phyloP scores from a whole-genome alignment of 1,140 invertebrate species.

The Heliconius eleuchia region DNA sequence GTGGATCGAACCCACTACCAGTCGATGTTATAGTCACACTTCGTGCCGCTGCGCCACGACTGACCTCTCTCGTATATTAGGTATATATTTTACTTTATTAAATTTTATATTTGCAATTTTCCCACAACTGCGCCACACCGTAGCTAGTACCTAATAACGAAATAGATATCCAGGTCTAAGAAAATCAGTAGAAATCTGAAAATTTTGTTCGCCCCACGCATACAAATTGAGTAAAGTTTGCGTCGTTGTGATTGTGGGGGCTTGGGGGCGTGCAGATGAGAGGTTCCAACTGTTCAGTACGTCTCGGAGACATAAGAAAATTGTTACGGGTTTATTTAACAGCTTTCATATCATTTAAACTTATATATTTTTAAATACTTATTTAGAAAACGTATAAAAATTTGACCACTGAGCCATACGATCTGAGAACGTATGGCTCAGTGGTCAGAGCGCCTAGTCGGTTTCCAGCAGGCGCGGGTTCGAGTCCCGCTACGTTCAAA shows the following conservation, averaged over 20 bases:
- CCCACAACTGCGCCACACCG: background rate
- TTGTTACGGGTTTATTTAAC: background rate
- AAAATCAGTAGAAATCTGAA: conserved; percentile 23
- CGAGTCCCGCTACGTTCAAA: no score
- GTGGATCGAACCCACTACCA: no score
- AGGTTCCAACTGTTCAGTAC: background rate
- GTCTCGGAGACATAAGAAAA: background rate
- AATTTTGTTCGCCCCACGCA: conserved; percentile 19
- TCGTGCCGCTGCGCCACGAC: no score
- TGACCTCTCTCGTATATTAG: no score
- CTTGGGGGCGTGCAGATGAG: conserved; percentile 19
- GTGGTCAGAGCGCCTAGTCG: no score
- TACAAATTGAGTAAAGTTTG: conserved; percentile 26
- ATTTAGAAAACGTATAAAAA: no score
- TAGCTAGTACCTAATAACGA: background rate
- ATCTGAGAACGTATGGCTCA: no score
- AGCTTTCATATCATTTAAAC: background rate
- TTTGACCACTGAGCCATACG: no score
- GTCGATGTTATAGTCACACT: no score
- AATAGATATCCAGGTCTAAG: conserved; percentile 24
- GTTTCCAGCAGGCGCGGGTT: no score
- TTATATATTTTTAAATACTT: background rate
- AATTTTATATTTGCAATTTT: background rate
- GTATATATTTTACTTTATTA: no score
- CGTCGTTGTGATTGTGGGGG: conserved; percentile 14